These are phyloP conservation scores for human (Homo sapiens) DNA, from an alignment of 2,113 vertebrate genomes.

Conservation along the genomic window DNA sequence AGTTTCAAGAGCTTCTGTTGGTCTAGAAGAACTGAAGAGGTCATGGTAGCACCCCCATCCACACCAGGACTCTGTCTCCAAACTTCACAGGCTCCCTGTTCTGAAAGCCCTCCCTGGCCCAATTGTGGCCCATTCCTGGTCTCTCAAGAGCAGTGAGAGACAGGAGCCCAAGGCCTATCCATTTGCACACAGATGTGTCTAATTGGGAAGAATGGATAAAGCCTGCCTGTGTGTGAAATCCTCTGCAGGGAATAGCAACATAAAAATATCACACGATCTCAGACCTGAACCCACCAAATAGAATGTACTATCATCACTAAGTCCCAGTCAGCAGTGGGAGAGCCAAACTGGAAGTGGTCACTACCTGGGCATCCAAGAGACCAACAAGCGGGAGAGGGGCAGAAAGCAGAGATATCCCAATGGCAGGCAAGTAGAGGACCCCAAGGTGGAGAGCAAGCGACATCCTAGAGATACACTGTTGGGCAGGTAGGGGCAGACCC, in stretches of 20 bases:
- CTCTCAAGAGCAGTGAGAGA: neutral
- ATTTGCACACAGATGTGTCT: neutral
- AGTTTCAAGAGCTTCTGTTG: neutral
- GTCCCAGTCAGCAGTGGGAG: neutral
- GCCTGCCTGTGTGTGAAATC: neutral
- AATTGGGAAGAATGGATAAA: neutral
- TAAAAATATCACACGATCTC: neutral
- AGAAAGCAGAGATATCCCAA: neutral
- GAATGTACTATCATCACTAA: neutral
- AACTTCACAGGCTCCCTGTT: neutral
- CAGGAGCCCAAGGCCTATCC: neutral
- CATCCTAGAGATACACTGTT: neutral
- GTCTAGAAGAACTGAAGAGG: neutral
- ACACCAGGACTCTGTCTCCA: neutral
- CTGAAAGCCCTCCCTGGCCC: neutral
- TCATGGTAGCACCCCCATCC: fast-evolving
- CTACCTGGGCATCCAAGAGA: neutral
- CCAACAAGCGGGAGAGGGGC: neutral
- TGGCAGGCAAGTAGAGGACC: neutral
- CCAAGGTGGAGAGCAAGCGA: neutral
- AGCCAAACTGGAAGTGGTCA: neutral
- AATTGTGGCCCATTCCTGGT: neutral
- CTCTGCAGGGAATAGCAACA: neutral
- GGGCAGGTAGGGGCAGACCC: too few relatives aligned
- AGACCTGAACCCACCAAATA: neutral